Evolutionary conservation across 2,113 vertebrate genomes (phyloP).

Genomic region (Ochotona curzoniae): DNA sequence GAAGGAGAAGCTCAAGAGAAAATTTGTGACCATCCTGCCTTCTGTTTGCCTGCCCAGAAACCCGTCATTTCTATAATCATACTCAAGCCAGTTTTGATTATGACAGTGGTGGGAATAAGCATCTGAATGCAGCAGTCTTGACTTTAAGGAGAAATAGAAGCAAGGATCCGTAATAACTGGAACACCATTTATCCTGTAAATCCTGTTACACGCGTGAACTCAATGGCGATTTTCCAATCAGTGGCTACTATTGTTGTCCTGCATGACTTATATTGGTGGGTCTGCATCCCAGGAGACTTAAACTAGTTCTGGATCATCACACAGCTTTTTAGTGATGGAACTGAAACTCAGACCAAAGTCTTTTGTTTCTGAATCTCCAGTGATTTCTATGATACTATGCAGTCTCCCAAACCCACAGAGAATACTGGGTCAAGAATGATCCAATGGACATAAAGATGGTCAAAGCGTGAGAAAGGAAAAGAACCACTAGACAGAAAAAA

Average conservation of each 20-base stretch:
- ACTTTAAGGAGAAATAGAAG: slow-evolving; percentile 40
- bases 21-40: background rate
- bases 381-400: background rate
- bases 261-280: background rate
- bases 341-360: background rate
- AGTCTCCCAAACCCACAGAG: background rate
- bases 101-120: background rate
- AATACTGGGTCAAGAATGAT: background rate
- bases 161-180: slow-evolving; percentile 18
- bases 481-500: background rate
- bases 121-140: background rate
- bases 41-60: background rate
- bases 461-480: background rate
- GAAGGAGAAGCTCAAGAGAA: background rate
- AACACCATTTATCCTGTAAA: slow-evolving; percentile 30
- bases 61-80: background rate
- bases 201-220: background rate
- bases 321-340: background rate
- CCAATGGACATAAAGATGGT: background rate
- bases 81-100: background rate
- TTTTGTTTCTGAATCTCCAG: background rate
- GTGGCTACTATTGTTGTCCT: background rate
- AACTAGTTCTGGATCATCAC: slow-evolving; percentile 27
- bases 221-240: slow-evolving; percentile 21
- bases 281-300: slow-evolving; percentile 11